Conservation (phyloP, 1,140 invertebrate genomes). For the Pseudomyrmex pallidus region DNA sequence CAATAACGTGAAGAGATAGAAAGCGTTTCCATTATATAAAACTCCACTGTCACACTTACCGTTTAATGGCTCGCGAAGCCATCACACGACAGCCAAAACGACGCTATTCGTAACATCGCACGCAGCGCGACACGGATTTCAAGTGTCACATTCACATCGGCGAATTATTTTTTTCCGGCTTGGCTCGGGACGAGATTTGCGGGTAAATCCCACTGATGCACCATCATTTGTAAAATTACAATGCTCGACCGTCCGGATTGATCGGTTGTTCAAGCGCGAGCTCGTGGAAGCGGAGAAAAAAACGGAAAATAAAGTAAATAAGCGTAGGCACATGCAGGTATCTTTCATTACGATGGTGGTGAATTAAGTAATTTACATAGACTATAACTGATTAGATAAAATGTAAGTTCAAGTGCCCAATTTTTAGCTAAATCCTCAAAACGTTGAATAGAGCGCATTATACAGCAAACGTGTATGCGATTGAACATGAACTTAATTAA, state of each 20-base stretch:
- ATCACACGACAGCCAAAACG: constrained; percentile 36
- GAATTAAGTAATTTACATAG: constrained; percentile 64
- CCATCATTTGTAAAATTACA: constrained; percentile 59
- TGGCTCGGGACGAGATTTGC: constrained; percentile 21
- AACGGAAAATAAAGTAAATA: background rate
- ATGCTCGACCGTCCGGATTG: constrained; percentile 12
- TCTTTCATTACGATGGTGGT: constrained; percentile 56
- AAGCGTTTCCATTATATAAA: constrained; percentile 19
- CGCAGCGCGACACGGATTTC: constrained; percentile 29
- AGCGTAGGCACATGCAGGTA: constrained; percentile 8
- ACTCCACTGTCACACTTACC: constrained; percentile 4
- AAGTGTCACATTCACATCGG: constrained; percentile 37
- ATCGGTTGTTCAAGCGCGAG: constrained; percentile 32
- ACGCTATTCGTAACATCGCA: constrained; percentile 28
- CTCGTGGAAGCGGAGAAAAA: constrained; percentile 4
- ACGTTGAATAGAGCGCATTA: constrained; percentile 55
- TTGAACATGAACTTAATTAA: constrained; percentile 60
- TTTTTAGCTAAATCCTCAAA: constrained; percentile 79
- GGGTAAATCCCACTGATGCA: constrained; percentile 47
- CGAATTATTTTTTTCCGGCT: constrained; percentile 15
- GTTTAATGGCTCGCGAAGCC: constrained; percentile 17
- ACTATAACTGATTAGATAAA: constrained; percentile 77
- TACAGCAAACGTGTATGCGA: constrained; percentile 26
- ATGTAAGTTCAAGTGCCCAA: constrained; percentile 82
- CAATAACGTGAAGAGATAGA: constrained; percentile 13